A percentile compares a stretch with the other conserved stretches of the same genome.
Evolutionary conservation across 37 sponge, comb jelly and placozoan genomes (phyloP).

Genomic region (Hormiphora californensis): DNA sequence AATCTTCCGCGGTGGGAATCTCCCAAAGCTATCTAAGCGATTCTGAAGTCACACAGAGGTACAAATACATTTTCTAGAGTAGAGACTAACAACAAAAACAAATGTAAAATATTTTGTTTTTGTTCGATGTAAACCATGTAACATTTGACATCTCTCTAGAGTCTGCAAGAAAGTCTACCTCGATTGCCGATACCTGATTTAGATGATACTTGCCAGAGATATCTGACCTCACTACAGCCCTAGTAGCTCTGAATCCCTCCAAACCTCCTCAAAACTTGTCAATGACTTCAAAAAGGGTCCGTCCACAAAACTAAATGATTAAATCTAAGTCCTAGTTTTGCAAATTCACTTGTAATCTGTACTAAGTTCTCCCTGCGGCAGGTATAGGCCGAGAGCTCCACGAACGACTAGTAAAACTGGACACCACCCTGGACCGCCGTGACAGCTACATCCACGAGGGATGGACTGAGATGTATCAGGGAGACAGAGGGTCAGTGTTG

Average conservation of each 20-base stretch:
- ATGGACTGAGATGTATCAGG: constrained; percentile 90
- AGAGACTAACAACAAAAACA: no score
- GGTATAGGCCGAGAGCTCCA: constrained; percentile 49
- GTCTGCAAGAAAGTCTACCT: constrained; percentile 67
- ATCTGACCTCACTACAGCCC: constrained; percentile 69
- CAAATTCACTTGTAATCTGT: not conserved
- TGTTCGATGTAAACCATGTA: no score
- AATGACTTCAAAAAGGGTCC: constrained; percentile 60
- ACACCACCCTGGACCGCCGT: not conserved
- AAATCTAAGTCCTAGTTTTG: not conserved
- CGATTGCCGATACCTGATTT: constrained; percentile 83
- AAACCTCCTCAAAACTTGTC: constrained; percentile 55
- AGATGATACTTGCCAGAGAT: constrained; percentile 67
- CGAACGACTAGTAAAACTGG: not conserved
- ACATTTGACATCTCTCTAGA: no score
- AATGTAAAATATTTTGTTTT: no score
- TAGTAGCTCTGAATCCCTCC: constrained; percentile 54
- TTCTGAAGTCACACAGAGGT: no score
- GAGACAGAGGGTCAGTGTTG: constrained; percentile 68
- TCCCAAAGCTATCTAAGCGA: no score
- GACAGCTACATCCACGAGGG: constrained; percentile 56
- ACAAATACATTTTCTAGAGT: no score
- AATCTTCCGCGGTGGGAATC: no score
- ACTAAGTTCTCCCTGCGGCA: not conserved
- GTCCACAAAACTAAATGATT: not conserved